A percentile compares a stretch with the other conserved stretches of the same genome.
Evolutionary conservation across 2,888 invertebrate genomes (phyloP).

Genomic region (Linyphia triangularis): DNA sequence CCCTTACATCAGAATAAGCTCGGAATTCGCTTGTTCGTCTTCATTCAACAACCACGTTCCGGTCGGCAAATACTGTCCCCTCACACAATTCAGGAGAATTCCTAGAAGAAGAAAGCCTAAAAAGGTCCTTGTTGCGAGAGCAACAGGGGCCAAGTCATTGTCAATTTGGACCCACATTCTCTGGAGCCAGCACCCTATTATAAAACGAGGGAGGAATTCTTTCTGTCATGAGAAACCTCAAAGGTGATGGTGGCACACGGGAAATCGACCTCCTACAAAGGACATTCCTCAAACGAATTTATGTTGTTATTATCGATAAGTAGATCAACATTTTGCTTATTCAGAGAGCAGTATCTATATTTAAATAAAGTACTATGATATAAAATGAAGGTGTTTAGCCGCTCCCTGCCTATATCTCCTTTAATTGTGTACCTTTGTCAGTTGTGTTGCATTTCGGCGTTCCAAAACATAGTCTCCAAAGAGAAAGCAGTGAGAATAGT

Average conservation of each 20-base stretch:
- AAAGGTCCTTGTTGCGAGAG: neutral
- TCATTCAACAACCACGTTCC: neutral
- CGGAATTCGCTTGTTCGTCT: neutral
- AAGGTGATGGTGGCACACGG: neutral
- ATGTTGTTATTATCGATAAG: no score
- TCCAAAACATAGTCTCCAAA: no score
- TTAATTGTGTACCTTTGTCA: no score
- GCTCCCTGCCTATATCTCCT: no score
- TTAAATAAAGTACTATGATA: no score
- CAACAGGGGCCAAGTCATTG: neutral
- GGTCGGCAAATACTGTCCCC: neutral
- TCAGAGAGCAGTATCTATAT: no score
- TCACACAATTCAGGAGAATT: neutral
- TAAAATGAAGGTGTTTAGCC: no score
- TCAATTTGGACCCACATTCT: neutral
- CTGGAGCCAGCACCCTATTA: neutral
- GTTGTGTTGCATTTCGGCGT: no score
- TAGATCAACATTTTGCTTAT: no score
- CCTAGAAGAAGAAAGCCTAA: neutral
- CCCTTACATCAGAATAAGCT: neutral
- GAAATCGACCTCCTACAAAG: neutral
- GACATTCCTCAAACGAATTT: neutral
- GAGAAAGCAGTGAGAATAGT: no score
- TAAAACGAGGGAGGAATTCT: neutral
- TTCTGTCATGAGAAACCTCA: neutral